These are phyloP conservation scores for Apostichopus californicus DNA, from an alignment of 35 echinoderm and acorn worm species.

Conservation along the genomic window DNA sequence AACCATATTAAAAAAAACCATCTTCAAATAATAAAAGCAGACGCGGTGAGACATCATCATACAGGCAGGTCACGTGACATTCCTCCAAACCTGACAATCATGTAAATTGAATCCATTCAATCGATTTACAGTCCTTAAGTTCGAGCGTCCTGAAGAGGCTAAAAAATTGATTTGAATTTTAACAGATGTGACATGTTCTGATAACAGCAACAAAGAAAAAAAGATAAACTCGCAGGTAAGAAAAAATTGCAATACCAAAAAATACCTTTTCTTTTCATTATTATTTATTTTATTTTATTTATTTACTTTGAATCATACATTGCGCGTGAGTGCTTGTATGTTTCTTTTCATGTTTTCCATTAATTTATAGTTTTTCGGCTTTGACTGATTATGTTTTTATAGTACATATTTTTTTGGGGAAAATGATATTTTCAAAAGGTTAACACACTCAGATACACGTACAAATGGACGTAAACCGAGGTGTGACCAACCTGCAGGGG, in stretches of 20 bases:
- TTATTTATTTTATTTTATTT: neutral
- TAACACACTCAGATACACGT: too few relatives aligned
- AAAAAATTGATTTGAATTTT: constrained; percentile 15
- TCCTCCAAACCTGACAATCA: neutral
- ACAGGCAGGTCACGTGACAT: neutral
- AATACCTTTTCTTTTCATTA: neutral
- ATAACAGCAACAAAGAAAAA: neutral
- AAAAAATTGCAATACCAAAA: neutral
- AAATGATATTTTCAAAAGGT: too few relatives aligned
- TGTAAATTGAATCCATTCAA: neutral
- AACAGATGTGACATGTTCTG: neutral
- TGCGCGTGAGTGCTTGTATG: too few relatives aligned
- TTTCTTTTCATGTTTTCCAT: too few relatives aligned
- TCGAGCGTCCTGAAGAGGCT: neutral
- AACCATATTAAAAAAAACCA: too few relatives aligned
- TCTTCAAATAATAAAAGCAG: too few relatives aligned
- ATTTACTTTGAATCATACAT: neutral
- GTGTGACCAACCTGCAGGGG: too few relatives aligned
- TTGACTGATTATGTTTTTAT: too few relatives aligned
- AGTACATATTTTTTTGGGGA: too few relatives aligned
- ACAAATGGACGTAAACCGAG: too few relatives aligned
- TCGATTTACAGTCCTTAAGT: neutral
- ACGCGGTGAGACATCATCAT: too few relatives aligned
- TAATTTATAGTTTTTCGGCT: too few relatives aligned
- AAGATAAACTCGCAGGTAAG: neutral